These are phyloP conservation scores for Eueremaeus valkanovi DNA, from an alignment of 2,888 invertebrate genomes.

Conservation along the genomic window DNA sequence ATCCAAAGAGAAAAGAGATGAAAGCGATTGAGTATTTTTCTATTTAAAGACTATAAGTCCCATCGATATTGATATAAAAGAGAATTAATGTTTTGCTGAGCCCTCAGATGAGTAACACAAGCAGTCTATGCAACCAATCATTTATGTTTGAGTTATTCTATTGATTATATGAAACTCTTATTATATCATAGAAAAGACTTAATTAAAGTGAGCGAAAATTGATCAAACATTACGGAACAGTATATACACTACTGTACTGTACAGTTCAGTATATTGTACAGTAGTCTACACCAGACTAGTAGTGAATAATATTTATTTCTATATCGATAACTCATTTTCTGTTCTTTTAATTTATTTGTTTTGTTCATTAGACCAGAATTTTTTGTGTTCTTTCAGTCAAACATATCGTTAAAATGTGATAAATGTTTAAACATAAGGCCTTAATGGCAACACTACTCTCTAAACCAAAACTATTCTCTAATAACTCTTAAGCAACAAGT, in stretches of 20 bases:
- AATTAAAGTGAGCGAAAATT: slow-evolving; percentile 19
- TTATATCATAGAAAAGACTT: slow-evolving; percentile 20
- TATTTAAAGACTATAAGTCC: not conserved
- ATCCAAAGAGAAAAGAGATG: not conserved
- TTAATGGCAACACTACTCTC: too few relatives aligned
- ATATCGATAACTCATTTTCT: slow-evolving; percentile 2
- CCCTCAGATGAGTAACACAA: not conserved
- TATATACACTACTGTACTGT: not conserved
- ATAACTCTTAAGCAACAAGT: not conserved
- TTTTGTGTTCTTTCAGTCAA: not conserved
- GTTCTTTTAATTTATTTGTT: not conserved
- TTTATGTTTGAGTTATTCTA: slow-evolving; percentile 9
- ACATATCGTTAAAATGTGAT: not conserved
- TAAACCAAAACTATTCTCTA: not conserved
- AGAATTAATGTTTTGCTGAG: slow-evolving; percentile 23
- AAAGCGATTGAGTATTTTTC: not conserved
- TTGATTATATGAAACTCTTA: not conserved
- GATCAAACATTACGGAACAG: not conserved
- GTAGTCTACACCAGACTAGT: too few relatives aligned
- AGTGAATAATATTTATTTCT: not conserved
- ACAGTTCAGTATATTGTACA: too few relatives aligned
- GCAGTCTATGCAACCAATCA: not conserved
- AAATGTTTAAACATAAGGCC: not conserved
- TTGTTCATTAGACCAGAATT: not conserved
- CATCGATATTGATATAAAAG: not conserved